Conservation (phyloP, 2,797 vertebrate genomes). For the Lophius americanus region DNA sequence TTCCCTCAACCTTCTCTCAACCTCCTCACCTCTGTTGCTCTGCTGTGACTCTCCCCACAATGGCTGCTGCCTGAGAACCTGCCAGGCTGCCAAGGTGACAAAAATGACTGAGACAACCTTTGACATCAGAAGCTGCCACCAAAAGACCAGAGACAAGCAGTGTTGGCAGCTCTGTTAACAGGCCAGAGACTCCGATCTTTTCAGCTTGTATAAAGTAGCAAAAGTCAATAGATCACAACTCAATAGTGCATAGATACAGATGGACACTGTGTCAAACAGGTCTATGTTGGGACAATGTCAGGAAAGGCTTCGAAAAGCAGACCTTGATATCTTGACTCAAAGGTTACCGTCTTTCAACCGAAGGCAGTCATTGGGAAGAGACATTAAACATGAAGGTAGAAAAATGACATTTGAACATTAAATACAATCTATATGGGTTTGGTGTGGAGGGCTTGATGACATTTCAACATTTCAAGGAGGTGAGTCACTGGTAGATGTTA, state of each 20-base stretch:
- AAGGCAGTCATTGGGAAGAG: constrained; percentile 48
- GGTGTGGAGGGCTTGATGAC: constrained; percentile 69
- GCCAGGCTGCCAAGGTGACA: constrained; percentile 79
- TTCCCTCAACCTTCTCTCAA: constrained; percentile 77
- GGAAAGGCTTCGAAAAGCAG: constrained; percentile 46
- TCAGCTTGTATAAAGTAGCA: constrained; percentile 70
- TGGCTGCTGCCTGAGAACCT: constrained; percentile 73
- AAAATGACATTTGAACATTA: constrained; percentile 75
- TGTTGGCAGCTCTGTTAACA: constrained; percentile 78
- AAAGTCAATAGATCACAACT: constrained; percentile 73
- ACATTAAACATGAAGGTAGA: constrained; percentile 47
- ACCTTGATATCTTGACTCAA: constrained; percentile 49
- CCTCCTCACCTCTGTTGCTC: constrained; percentile 75
- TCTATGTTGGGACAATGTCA: constrained; percentile 52
- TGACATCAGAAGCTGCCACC: constrained; percentile 77
- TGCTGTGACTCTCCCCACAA: constrained; percentile 73
- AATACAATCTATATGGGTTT: constrained; percentile 66
- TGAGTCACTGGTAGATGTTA: constrained; percentile 75
- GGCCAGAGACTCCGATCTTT: constrained; percentile 66
- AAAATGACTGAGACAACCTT: constrained; percentile 76
- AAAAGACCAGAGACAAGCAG: constrained; percentile 77
- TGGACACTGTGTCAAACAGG: constrained; percentile 57
- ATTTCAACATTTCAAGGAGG: constrained; percentile 79
- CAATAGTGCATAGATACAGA: constrained; percentile 73
- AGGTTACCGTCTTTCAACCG: constrained; percentile 52